Evolutionary conservation across 1,140 invertebrate species (phyloP), one percentile per base, ranked within the genome.

Genomic region (Notospermus geniculatus): DNA sequence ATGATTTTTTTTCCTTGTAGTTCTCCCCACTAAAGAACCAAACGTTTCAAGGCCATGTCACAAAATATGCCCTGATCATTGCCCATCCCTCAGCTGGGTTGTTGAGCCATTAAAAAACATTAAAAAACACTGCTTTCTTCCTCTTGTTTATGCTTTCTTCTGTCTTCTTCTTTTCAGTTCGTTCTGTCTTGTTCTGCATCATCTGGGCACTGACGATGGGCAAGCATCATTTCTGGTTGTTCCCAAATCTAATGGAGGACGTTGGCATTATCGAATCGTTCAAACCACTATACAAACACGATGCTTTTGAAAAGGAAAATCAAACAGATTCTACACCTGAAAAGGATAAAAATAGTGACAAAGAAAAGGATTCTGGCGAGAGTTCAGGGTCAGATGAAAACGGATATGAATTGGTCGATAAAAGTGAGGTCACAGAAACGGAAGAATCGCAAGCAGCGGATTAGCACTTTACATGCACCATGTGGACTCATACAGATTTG

Each of bases 181-280:
- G 95, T 59, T 82, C 95, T 50, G 88, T 98, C 59, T 84, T 99
- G 30, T 99, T 98, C 80, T 92, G 91, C 71, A 73, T 92, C 5
- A 86, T 99, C 22, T 99, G 95, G 94, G 73, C 90, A 1, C 68
- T 92, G 0, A 94, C 93, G 0, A 83, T 95, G 57, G 94, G 95
- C 2, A 87, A 90, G 76, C 90, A 97, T 81, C 93, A 97, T 76
- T 86, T 99, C 56, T 98, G 96, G 95, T 85, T 99, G 55, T 85
- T 99, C 62, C 97, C 97, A 0, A 99, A 99, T 84, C 84, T 99
- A 23, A 97, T 95, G 1, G 96, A 98, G 82, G 97, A 99, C 83
- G 96, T 98, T 52, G 95, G 97, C 36, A 97, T 99, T 84, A 92
- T 98, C 61, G 95, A 96, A 43, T 98, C 95, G 1, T 99, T 99